Evolutionary conservation across 2,888 invertebrate species (phyloP).

Genomic region (Embidobia sp.): DNA sequence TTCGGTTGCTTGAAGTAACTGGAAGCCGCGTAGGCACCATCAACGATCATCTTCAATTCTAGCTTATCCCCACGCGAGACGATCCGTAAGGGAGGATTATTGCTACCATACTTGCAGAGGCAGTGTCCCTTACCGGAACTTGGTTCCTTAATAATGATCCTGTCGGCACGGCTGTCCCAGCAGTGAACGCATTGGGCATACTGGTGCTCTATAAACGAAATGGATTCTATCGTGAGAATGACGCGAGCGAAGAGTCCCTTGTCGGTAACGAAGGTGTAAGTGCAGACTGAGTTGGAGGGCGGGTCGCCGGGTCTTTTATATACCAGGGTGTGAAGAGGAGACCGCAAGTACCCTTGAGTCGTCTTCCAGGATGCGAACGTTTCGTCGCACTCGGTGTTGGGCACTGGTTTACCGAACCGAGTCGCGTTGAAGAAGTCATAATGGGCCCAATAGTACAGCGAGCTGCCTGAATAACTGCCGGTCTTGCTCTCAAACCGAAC

Average conservation of each 20-base stretch:
- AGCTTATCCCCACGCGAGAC: slow-evolving; percentile 91
- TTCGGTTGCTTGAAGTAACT: slow-evolving; percentile 94
- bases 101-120: slow-evolving; percentile 84
- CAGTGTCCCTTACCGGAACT: slow-evolving; percentile 88
- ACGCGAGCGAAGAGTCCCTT: slow-evolving; percentile 91
- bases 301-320: slow-evolving; percentile 89
- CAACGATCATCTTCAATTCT: slow-evolving; percentile 91
- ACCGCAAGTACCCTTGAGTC: slow-evolving; percentile 88
- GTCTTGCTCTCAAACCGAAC: slow-evolving; percentile 95
- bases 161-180: slow-evolving; percentile 92
- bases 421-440: slow-evolving; percentile 97
- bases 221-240: slow-evolving; percentile 88
- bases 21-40: slow-evolving; percentile 91
- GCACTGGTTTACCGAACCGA: slow-evolving; percentile 91
- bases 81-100: slow-evolving; percentile 85
- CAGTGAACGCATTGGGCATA: slow-evolving; percentile 89
- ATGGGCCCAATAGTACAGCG: slow-evolving; percentile 96
- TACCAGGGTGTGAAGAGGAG: slow-evolving; percentile 92
- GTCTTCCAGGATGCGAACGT: slow-evolving; percentile 93
- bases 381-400: slow-evolving; percentile 92
- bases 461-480: slow-evolving; percentile 96
- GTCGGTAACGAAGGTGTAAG: slow-evolving; percentile 92
- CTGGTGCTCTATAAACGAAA: slow-evolving; percentile 87
- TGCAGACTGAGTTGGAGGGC: slow-evolving; percentile 89
- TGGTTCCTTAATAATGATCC: slow-evolving; percentile 89